phyloP scores from a whole-genome alignment of 2,888 invertebrate genomes.

The Marasmarcha lunaedactyla region DNA sequence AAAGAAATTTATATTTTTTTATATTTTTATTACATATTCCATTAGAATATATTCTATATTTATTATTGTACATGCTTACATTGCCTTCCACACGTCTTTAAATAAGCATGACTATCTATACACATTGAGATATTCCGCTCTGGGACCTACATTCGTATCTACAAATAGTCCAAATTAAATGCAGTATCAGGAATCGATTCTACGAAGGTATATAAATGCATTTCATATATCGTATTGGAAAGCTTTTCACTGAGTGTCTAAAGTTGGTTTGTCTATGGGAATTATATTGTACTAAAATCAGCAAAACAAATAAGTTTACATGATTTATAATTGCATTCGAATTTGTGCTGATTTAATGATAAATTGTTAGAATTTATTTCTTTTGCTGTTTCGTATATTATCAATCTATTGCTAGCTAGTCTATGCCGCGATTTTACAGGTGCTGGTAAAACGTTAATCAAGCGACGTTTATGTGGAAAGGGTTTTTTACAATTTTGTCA shows the following conservation, averaged over 20 bases:
- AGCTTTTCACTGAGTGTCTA: not conserved
- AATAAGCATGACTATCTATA: slow-evolving; percentile 25
- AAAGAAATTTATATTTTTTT: slow-evolving; percentile 27
- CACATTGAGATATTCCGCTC: slow-evolving; percentile 21
- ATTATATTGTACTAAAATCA: not conserved
- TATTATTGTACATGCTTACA: slow-evolving; percentile 56
- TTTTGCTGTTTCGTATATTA: not conserved
- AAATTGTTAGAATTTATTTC: not conserved
- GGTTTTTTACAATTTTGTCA: not conserved
- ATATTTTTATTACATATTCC: slow-evolving; percentile 68
- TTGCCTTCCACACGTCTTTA: slow-evolving; percentile 25
- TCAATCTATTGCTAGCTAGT: not conserved
- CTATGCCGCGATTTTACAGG: not conserved
- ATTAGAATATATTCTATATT: slow-evolving; percentile 67
- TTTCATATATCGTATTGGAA: slow-evolving; percentile 13
- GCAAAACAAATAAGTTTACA: no score
- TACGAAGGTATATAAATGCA: slow-evolving; percentile 37
- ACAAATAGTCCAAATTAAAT: slow-evolving; percentile 55
- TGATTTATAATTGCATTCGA: no score
- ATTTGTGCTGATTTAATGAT: not conserved
- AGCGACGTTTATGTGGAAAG: not conserved
- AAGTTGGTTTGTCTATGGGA: slow-evolving; percentile 5
- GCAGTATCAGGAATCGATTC: slow-evolving; percentile 47
- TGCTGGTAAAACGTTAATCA: not conserved
- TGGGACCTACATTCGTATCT: slow-evolving; percentile 42